Evolutionary conservation across 2,888 invertebrate genomes (phyloP), one percentile per base, ranked within the genome.

Genomic region (Spisula subtruncata): DNA sequence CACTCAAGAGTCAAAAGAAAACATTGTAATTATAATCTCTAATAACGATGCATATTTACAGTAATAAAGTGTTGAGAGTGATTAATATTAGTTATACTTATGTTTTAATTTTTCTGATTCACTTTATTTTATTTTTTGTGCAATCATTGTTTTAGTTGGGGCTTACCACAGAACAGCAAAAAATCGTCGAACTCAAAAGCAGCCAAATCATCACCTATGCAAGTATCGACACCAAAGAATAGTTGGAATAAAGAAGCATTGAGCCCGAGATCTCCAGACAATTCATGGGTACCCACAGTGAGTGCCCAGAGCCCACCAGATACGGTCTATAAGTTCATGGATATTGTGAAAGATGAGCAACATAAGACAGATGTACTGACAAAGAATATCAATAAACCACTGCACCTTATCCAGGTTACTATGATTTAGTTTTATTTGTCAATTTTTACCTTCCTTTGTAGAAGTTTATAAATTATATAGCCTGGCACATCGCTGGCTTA

Each of bases 331-430:
- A 96, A 94, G 82, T 97, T 97, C 90, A 94, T 97, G 91, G 96
- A 98, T 91, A 98, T 98, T 91, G 97, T 98, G 85, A 98, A 97
- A 20, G 98, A 98, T 94, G 98, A 98, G 96, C 97, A 97, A 94
- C 98, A 98, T 86, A 98, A 98, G 95, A 98, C 98, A 91, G 98
- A 98, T 92, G 98, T 98, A 94, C 97, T 97, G 92, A 97, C 98
- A 1, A 98, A 98, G 95, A 98, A 98, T 94, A 98, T 97, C 95
- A 98, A 98, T 12, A 98, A 98, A 96, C 98, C 98, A 0, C 97
- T 98, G 41, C 97, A 97, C 88, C 97, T 98, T 93, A 98, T 98
- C 25, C 98, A 98, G 97, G 98, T 51, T 4, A 41, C 41, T 41
- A 41, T 41, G 8, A 41, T 5, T 8, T 2, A 41, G 2, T 41